phyloP scores from a whole-genome alignment of 2,797 vertebrate genomes.

The Crenichthys baileyi region DNA sequence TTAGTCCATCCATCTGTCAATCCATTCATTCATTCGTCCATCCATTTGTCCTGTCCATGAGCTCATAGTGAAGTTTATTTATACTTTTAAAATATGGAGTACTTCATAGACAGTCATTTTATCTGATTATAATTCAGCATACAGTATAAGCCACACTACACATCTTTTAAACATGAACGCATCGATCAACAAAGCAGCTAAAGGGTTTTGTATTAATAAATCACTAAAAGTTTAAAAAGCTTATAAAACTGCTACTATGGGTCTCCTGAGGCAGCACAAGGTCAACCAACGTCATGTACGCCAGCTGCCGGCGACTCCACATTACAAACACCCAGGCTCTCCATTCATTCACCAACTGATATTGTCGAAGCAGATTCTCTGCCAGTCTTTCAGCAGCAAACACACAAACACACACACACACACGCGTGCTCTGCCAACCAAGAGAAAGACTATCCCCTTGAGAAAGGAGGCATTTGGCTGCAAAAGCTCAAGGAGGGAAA shows the following conservation, averaged over 20 bases:
- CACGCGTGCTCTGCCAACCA: conserved; percentile 27
- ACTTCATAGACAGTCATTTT: not conserved
- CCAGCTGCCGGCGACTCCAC: conserved; percentile 40
- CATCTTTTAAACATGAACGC: not conserved
- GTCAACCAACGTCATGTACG: conserved; percentile 24
- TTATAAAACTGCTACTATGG: conserved; percentile 40
- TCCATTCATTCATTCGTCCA: not conserved
- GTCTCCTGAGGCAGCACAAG: conserved; percentile 44
- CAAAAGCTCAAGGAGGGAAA: conserved; percentile 68
- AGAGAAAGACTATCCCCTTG: conserved; percentile 79
- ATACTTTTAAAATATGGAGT: not conserved
- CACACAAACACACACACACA: conserved; percentile 25
- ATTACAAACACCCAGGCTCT: conserved; percentile 24
- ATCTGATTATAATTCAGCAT: not conserved
- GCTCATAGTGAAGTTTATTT: not conserved
- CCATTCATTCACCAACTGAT: conserved; percentile 38
- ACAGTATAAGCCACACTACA: not conserved
- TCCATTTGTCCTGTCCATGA: not conserved
- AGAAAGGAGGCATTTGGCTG: conserved; percentile 64
- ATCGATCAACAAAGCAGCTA: conserved; percentile 17
- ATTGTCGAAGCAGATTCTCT: conserved; percentile 37
- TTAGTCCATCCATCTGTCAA: not conserved
- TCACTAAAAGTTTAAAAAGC: conserved; percentile 4
- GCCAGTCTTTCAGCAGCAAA: conserved; percentile 28
- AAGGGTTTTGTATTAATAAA: conserved; percentile 19